Evolutionary conservation across 23 tunicate genomes (phyloP).

Genomic region (Halocynthia roretzi): DNA sequence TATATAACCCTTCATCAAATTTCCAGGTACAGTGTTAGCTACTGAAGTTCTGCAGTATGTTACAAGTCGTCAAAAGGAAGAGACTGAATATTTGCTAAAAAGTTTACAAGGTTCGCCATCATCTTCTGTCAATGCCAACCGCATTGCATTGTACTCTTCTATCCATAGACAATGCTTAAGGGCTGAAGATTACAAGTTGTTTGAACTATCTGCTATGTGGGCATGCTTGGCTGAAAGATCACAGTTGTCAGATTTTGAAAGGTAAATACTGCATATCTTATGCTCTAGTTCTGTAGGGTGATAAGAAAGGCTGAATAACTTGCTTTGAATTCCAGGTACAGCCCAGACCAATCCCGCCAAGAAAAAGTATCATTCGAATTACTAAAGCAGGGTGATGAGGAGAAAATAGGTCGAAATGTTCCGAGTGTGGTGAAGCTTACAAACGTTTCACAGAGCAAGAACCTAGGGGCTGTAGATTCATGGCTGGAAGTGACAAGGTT

Average conservation of each 20-base stretch:
- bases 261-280: constrained; percentile 7
- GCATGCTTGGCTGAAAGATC: constrained; percentile 57
- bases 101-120: constrained; percentile 18
- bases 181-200: constrained; percentile 25
- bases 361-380: constrained; percentile 36
- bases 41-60: constrained; percentile 25
- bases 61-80: constrained; percentile 50
- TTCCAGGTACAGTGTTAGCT: too few species aligned
- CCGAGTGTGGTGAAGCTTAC: constrained; percentile 30
- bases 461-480: constrained; percentile 64
- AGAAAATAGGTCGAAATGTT: constrained; percentile 12
- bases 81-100: constrained; percentile 33
- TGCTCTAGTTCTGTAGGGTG: neutral
- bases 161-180: constrained; percentile 62
- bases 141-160: constrained; percentile 31
- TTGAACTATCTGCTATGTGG: constrained; percentile 5
- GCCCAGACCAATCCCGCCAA: constrained; percentile 44
- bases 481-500: constrained; percentile 70
- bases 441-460: constrained; percentile 50
- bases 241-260: constrained; percentile 48
- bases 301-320: neutral
- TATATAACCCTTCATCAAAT: too few species aligned
- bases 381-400: constrained; percentile 15
- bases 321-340: constrained; percentile 21
- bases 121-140: constrained; percentile 5